Base-by-base conservation (phyloP, 2,113 vertebrate genomes). In the Paracanthobrama guichenoti region DNA sequence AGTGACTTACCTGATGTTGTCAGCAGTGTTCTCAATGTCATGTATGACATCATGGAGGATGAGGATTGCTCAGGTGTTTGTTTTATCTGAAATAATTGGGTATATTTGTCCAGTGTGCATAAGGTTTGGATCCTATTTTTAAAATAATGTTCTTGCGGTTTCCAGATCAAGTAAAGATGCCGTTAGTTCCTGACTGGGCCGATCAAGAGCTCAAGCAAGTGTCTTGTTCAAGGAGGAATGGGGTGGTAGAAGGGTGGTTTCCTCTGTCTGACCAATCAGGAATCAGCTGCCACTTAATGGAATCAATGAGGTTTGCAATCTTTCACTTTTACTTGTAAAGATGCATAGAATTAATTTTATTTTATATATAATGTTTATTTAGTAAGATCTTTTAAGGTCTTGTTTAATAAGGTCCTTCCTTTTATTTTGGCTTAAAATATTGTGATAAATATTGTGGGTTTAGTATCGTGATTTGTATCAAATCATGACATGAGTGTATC, bases 251-350 rank as follows among this genome's bases (percentile, higher is more conserved):
- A 87, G 90, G 84, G 0, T 99, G 98, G 98, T 98, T 98, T 88
- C 91, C 94, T 85, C 91, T 93, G 2, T 98, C 96, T 0, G 95
- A 97, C 73, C 87, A 92, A 16, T 95, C 96, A 7, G 97, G 98
- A 81, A 94, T 96, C 9, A 98, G 95, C 86, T 92, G 95, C 1
- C 87, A 94, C 88, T 90, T 99, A 82, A 97, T 99, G 96, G 97
- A 99, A 81, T 97, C 96, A 1, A 96, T 99, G 88, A 95, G 96
- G 98, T 98, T 71, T 77, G 72, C n/a, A 48, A 26, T 74, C 44
- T 73, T 48, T 73, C 11, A 73, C 12, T 74, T 50, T 67, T 69
- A 31, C 3, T 67, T 67, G 14, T 48, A 46, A 2, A 26, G 24
- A 62, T 26, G 26, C 13, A 24, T 62, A 16, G 8, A 31, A 31